phyloP scores from a whole-genome alignment of 2,888 invertebrate species.

The Mechanitis messenoides region DNA sequence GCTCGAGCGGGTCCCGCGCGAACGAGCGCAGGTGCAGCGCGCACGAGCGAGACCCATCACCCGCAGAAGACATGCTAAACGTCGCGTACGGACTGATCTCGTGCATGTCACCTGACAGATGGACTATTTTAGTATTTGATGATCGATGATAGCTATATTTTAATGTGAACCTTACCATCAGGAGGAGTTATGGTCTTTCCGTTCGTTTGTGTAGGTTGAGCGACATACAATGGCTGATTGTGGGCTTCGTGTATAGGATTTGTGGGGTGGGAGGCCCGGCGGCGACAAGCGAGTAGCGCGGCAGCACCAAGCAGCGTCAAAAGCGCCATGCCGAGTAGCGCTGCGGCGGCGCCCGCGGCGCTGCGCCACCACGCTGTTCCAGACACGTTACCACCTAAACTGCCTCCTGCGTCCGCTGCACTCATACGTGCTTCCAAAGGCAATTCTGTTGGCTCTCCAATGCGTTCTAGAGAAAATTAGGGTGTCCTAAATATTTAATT shows the following conservation, averaged over 20 bases:
- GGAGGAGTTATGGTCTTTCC: conserved; percentile 48
- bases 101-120: conserved; percentile 71
- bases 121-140: background rate
- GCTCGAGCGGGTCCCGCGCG: conserved; percentile 43
- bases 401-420: conserved; percentile 27
- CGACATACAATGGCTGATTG: conserved; percentile 44
- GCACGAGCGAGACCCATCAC: conserved; percentile 69
- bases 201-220: conserved; percentile 47
- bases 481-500: no score
- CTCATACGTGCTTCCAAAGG: conserved; percentile 30
- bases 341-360: conserved; percentile 26
- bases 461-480: conserved; percentile 36
- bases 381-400: conserved; percentile 24
- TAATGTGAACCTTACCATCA: conserved; percentile 34
- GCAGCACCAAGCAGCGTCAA: conserved; percentile 34
- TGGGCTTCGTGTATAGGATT: conserved; percentile 30
- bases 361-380: conserved; percentile 32
- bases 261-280: conserved; percentile 16
- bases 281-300: conserved; percentile 22
- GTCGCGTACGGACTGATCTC: conserved; percentile 87
- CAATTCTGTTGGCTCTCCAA: conserved; percentile 51
- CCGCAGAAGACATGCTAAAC: conserved; percentile 81
- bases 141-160: background rate
- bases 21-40: conserved; percentile 52
- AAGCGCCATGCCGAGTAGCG: conserved; percentile 35